phyloP scores from a whole-genome alignment of 2,113 vertebrate genomes.

The Dryoscopus gambensis region DNA sequence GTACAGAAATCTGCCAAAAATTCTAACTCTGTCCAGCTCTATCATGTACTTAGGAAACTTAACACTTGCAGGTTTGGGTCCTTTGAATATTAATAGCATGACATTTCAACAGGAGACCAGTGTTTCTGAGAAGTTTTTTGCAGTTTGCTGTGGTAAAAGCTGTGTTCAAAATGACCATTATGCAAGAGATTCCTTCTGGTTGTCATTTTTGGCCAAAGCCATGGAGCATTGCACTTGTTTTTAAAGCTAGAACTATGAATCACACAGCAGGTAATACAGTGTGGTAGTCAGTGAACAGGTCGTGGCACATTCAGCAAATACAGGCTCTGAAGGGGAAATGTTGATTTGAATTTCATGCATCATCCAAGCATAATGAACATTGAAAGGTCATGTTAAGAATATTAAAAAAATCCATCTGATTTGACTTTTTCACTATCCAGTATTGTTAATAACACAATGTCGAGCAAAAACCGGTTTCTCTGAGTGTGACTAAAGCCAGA shows the following conservation, averaged over 20 bases:
- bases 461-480: not conserved
- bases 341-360: constrained; percentile 18
- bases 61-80: not conserved
- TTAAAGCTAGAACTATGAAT: not conserved
- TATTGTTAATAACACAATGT: not conserved
- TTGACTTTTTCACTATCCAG: not conserved
- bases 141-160: not conserved
- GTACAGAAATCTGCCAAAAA: not conserved
- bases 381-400: constrained; percentile 6
- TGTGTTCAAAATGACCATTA: not conserved
- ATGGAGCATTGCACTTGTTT: not conserved
- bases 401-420: not conserved
- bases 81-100: not conserved
- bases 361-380: not conserved
- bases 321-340: not conserved
- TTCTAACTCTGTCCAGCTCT: not conserved
- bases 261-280: not conserved
- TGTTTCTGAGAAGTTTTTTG: not conserved
- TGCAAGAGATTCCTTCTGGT: not conserved
- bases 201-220: not conserved
- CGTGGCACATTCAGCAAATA: not conserved
- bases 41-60: not conserved
- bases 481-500: not conserved
- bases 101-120: not conserved
- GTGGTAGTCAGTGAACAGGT: not conserved